These are phyloP conservation scores for Smittia aterrima DNA, from an alignment of 2,888 invertebrate genomes.

Conservation along the genomic window DNA sequence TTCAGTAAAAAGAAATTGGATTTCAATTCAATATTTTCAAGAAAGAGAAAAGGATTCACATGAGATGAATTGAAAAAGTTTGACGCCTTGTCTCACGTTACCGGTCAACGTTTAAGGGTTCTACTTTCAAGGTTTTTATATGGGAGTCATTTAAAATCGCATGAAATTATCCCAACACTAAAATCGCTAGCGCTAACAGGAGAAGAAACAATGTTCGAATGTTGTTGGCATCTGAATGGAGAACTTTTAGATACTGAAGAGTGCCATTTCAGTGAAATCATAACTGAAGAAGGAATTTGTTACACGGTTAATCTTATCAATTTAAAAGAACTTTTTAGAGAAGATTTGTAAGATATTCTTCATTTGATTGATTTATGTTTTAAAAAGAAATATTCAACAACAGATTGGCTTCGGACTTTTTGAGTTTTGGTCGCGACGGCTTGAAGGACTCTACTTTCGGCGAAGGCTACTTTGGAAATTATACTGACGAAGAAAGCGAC, in stretches of 20 bases:
- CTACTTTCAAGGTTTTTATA: background rate
- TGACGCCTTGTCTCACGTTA: constrained; percentile 25
- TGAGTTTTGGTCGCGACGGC: too few relatives aligned
- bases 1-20: constrained; percentile 1
- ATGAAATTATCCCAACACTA: constrained; percentile 15
- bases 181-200: too few relatives aligned
- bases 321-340: constrained; percentile 51
- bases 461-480: too few relatives aligned
- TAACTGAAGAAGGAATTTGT: constrained; percentile 55
- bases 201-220: too few relatives aligned
- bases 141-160: background rate
- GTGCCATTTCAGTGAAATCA: constrained; percentile 49
- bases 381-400: background rate
- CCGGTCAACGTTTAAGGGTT: constrained; percentile 16
- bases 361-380: background rate
- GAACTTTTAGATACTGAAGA: constrained; percentile 52
- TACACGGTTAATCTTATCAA: constrained; percentile 54
- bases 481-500: too few relatives aligned
- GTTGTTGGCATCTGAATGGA: constrained; percentile 58
- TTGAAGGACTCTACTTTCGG: too few relatives aligned
- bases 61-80: constrained; percentile 26
- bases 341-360: constrained; percentile 51
- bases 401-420: too few relatives aligned
- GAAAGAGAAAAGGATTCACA: constrained; percentile 32
- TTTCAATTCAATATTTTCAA: background rate